Conservation (phyloP, 2,113 vertebrate species). For the Tylochromis polylepis region DNA sequence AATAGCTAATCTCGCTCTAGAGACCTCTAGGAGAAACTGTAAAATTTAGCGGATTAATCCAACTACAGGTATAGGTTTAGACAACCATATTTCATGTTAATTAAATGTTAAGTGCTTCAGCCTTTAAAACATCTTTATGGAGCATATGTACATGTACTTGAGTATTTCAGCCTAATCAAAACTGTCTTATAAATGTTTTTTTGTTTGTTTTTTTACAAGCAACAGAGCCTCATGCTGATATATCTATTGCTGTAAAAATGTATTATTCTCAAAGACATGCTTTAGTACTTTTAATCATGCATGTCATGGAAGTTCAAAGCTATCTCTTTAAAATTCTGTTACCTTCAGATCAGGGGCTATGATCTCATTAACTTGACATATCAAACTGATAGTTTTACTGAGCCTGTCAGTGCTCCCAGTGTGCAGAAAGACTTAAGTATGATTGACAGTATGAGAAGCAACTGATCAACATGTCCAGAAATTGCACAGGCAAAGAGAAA, state of each 20-base stretch:
- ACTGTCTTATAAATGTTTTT: neutral
- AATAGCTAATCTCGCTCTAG: neutral
- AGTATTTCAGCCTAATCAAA: neutral
- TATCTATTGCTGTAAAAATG: neutral
- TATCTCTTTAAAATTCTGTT: neutral
- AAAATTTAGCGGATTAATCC: neutral
- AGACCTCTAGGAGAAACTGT: neutral
- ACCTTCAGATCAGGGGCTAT: neutral
- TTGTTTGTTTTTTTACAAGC: neutral
- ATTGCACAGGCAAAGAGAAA: neutral
- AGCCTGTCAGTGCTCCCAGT: neutral
- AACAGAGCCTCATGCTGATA: neutral
- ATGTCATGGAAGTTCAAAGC: neutral
- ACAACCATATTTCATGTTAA: neutral
- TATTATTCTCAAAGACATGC: neutral
- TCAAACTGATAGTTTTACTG: neutral
- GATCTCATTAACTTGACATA: neutral
- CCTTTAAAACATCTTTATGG: neutral
- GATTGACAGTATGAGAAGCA: neutral
- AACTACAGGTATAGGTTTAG: neutral
- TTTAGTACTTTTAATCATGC: neutral
- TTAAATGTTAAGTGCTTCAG: neutral
- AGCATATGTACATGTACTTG: neutral
- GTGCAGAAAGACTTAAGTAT: neutral
- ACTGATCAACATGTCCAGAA: constrained; percentile 1